A percentile compares a stretch with the other conserved stretches of the same genome.
Evolutionary conservation across 2,797 vertebrate species (phyloP).

Genomic region (Remorina albescens): DNA sequence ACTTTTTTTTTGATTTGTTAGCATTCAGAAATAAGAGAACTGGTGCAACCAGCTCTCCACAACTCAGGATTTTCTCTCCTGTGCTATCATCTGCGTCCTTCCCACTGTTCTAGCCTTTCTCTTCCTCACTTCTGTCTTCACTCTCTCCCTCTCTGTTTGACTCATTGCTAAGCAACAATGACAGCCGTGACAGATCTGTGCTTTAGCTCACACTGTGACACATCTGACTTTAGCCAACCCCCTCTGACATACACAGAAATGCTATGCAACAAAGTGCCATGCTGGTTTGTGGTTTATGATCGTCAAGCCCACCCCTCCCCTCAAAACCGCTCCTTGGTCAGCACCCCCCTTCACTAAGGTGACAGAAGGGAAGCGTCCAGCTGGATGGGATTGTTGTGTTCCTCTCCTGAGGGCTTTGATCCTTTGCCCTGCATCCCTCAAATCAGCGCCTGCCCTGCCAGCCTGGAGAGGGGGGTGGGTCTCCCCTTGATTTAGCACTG

Average conservation of each 20-base stretch:
- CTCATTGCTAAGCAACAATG: conserved; percentile 79
- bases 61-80: conserved; percentile 27
- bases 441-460: conserved; percentile 64
- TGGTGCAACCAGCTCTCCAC: background rate
- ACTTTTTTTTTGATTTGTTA: conserved; percentile 10
- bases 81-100: conserved; percentile 31
- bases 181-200: conserved; percentile 77
- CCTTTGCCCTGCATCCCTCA: conserved; percentile 72
- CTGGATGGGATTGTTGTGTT: conserved; percentile 76
- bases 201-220: conserved; percentile 70
- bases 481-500: conserved; percentile 72
- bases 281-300: conserved; percentile 70
- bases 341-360: conserved; percentile 62
- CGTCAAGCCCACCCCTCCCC: conserved; percentile 28
- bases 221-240: conserved; percentile 76
- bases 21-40: conserved; percentile 11
- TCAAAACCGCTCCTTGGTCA: conserved; percentile 35
- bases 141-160: conserved; percentile 46
- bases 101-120: conserved; percentile 34
- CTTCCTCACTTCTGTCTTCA: conserved; percentile 39
- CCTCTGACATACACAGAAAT: conserved; percentile 55
- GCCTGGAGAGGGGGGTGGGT: conserved; percentile 60
- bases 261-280: conserved; percentile 47
- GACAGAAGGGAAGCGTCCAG: conserved; percentile 78
- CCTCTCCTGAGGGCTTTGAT: conserved; percentile 77